Base-by-base conservation (phyloP, 2,888 invertebrate genomes). In the Eulithis testata region DNA sequence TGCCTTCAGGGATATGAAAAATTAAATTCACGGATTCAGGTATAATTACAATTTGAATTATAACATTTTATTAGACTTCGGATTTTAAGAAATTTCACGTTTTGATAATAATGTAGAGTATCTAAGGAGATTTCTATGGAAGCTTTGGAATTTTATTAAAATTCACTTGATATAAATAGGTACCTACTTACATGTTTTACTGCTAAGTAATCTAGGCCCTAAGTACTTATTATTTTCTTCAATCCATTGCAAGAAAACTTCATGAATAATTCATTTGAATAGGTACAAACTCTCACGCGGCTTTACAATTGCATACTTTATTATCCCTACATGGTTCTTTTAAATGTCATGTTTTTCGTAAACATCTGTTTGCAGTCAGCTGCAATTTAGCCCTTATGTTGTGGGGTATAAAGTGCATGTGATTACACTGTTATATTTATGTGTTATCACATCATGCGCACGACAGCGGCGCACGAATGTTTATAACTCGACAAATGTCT, bases 381-480 rank as follows among this genome's bases (percentile, higher is more conserved):
- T 31, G 36, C 47, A 57, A 47, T 37, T 12, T 57, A 4, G 14
- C 47, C 37, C 9, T 47, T 47, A 57, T n/a, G 11, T 9, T 11
- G 14, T 14, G 11, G 12, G 0, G 0, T 2, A 12, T 58, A 58
- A n/a, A 37, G 14, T 58, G 37, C n/a, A 49, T 40, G 11, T n/a
- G 6, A 21, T 14, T 49, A 40, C 11, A 58, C 1, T 9, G 31
- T 37, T 56, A 54, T 44, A n/a, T 40, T 58, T 21, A 21, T 21
- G 27, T 50, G 27, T 58, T 58, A 58, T 43, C 58, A 43, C 27
- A 58, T 43, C 58, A 50, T n/a, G 58, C 40, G 37, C 58, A 58
- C 50, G 50, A 58, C 58, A 58, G 8, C 50, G 27, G 14, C 40
- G 11, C 57, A 57, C 57, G 57, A 57, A 57, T 57, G 47, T 36